Percentiles rank a stretch among this genome's conserved stretches.
These are phyloP conservation scores for Uloborus diversus DNA, from an alignment of 1,140 invertebrate species.

Conservation along the genomic window DNA sequence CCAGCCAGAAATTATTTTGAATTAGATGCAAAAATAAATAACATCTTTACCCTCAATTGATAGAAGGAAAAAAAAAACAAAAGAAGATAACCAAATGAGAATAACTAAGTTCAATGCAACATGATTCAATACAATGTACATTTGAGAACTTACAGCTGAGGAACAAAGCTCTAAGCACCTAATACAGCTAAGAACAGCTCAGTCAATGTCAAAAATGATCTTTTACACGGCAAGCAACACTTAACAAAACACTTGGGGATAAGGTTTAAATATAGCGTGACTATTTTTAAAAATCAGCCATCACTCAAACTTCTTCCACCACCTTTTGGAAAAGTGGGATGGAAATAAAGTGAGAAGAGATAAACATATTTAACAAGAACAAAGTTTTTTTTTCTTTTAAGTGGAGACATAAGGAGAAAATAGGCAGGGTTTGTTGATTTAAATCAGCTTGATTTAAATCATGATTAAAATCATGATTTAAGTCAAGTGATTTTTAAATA, in stretches of 20 bases:
- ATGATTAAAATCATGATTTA: background rate
- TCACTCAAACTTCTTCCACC: conserved; percentile 27
- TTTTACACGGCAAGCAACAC: conserved; percentile 27
- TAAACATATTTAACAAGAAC: background rate
- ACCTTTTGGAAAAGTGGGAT: conserved; percentile 10
- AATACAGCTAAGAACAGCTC: background rate
- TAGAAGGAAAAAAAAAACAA: background rate
- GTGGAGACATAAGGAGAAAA: background rate
- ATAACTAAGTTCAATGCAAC: background rate
- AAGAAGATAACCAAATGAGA: background rate
- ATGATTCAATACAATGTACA: background rate
- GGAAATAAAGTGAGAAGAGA: background rate
- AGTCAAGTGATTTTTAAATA: too few relatives aligned
- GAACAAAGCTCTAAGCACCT: background rate
- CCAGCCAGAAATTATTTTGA: background rate
- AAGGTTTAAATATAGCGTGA: conserved; percentile 45
- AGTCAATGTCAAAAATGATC: conserved; percentile 41
- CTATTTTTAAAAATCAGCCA: conserved; percentile 48
- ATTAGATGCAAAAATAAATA: background rate
- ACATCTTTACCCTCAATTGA: background rate
- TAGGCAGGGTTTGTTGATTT: background rate
- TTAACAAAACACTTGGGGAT: conserved; percentile 47
- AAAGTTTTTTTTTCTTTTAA: background rate
- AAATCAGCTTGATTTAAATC: background rate
- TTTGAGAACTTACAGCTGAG: background rate